Base-by-base conservation (phyloP, 2,888 invertebrate genomes). In the Coenonympha arcania region DNA sequence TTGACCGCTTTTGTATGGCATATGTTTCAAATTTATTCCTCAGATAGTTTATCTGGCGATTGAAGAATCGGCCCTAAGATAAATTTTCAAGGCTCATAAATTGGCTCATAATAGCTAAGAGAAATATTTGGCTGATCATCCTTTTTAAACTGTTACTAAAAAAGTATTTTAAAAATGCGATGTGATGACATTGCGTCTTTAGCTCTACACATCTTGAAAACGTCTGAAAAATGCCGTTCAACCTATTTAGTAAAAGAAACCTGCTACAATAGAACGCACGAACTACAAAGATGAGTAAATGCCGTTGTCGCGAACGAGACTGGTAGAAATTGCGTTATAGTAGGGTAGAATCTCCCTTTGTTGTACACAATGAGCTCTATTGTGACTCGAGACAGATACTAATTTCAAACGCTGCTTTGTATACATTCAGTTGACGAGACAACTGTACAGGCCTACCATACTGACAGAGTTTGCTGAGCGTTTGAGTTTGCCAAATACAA, bases 301-400 rank as follows among this genome's bases (percentile, higher is more conserved):
- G 63, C 55, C 56, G 57, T 60, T 60, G 65, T 64, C 64, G 63
- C 56, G 58, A 60, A 66, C 61, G 64, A 66, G 69, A 72, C 71
- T 63, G 65, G 58, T 64, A 58, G 59, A 62, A 69, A 75, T 72
- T 68, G 66, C 65, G 64, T 71, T 70, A 74, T 72, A 76, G 73
- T 73, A 68, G 52, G 63, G 64, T 60, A 63, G 67, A 66, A 68
- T 65, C 65, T 62, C 58, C 70, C 66, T 73, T 78, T 75, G 70
- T 76, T 57, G 55, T 54, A 58, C 63, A 78, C 76, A 79, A 77
- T 71, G 66, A 62, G 53, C 33, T 56, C 63, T 56, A 70, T 77
- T 79, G 76, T 79, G 70, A 66, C 58, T 63, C 55, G 49, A 63
- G 78, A 79, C 77, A 75, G 77, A 68, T 76, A 78, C 76, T 77